Conservation (phyloP, 2,797 vertebrate species). For the Tenualosa ilisha region DNA sequence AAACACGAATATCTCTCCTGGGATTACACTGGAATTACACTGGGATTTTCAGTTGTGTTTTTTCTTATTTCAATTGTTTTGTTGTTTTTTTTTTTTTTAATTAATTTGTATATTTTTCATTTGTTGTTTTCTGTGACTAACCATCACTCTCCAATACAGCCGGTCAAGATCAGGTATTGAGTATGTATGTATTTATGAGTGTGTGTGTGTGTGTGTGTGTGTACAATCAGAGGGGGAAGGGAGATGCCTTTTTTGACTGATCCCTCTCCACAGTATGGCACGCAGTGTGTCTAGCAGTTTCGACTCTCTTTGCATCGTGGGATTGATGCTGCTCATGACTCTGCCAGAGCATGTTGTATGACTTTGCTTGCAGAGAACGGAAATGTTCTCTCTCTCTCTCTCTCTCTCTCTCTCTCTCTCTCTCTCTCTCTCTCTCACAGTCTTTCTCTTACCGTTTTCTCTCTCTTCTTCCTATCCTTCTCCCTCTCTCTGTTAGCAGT, state of each 20-base stretch:
- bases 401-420: background rate
- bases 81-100: slow-evolving; percentile 41
- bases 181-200: background rate
- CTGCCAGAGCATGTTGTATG: slow-evolving; percentile 41
- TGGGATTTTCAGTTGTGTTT: too few relatives aligned
- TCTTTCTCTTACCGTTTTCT: background rate
- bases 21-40: background rate
- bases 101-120: background rate
- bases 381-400: slow-evolving; percentile 27
- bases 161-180: background rate
- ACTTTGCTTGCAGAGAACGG: slow-evolving; percentile 41
- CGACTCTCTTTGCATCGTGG: slow-evolving; percentile 32
- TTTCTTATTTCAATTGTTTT: background rate
- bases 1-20: background rate
- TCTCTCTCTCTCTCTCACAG: background rate
- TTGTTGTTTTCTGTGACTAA: slow-evolving; percentile 11
- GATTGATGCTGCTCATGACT: slow-evolving; percentile 33
- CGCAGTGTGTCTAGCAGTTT: slow-evolving; percentile 10
- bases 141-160: slow-evolving; percentile 9
- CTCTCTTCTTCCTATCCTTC: background rate
- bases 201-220: slow-evolving; percentile 14
- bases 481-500: background rate
- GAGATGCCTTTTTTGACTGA: slow-evolving; percentile 13
- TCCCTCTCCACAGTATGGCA: slow-evolving; percentile 44
- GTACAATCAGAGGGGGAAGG: slow-evolving; percentile 35